A percentile compares a stretch with the other conserved stretches of the same genome.
phyloP scores from a whole-genome alignment of 1,140 invertebrate species.

The Druon quercuslanigerum region DNA sequence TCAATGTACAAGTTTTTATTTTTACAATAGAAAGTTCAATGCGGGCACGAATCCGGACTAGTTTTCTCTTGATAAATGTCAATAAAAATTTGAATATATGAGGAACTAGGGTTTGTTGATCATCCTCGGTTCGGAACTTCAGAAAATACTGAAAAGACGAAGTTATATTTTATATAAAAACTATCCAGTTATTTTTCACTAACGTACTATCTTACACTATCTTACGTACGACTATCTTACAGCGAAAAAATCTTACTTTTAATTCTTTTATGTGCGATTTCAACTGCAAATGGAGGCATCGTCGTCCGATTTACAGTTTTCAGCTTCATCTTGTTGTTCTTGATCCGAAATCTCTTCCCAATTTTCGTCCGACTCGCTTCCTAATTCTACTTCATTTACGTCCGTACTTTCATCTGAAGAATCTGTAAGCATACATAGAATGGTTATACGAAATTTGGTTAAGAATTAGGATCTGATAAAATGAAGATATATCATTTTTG shows the following conservation, averaged over 20 bases:
- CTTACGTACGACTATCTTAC: neutral
- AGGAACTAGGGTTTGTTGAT: constrained; percentile 19
- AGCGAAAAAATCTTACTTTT: constrained; percentile 22
- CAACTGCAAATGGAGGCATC: constrained; percentile 64
- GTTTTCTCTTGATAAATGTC: neutral
- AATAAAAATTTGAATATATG: constrained; percentile 23
- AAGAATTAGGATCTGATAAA: too few species aligned
- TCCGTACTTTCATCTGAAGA: constrained; percentile 60
- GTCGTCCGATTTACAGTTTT: constrained; percentile 62
- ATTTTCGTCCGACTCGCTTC: constrained; percentile 71
- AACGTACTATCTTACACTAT: too few species aligned
- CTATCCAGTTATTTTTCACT: constrained; percentile 1
- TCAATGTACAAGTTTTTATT: constrained; percentile 20
- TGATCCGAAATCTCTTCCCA: constrained; percentile 72
- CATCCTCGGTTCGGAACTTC: constrained; percentile 3
- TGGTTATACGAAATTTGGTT: too few species aligned
- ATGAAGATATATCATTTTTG: too few species aligned
- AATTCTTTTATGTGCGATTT: constrained; percentile 42
- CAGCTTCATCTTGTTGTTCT: constrained; percentile 64
- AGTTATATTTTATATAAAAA: neutral
- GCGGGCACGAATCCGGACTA: neutral
- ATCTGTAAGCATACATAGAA: constrained; percentile 41
- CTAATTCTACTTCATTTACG: constrained; percentile 62
- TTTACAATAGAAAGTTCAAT: constrained; percentile 8
- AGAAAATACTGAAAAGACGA: constrained; percentile 29